Conservation (phyloP, 1,140 invertebrate genomes). For the Brevipalpus yothersi region DNA sequence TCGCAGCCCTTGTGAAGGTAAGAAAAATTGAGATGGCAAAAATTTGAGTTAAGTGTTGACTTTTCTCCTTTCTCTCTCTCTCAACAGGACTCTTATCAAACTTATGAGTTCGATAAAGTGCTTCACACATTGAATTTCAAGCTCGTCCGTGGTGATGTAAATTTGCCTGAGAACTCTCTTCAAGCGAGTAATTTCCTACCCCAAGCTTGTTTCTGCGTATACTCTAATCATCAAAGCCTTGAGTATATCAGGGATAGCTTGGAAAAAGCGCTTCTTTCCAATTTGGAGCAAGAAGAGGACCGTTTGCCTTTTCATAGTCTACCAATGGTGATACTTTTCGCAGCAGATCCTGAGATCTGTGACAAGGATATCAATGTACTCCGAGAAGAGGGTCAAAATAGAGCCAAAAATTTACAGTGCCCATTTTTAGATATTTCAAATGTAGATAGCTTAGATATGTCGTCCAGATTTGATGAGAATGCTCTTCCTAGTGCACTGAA, state of each 20-base stretch:
- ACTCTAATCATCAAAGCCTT: constrained; percentile 66
- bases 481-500: constrained; percentile 45
- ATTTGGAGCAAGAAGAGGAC: constrained; percentile 68
- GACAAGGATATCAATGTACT: constrained; percentile 55
- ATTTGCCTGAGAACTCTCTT: constrained; percentile 34
- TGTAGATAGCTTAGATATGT: constrained; percentile 21
- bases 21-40: constrained; percentile 13
- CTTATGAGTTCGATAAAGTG: constrained; percentile 50
- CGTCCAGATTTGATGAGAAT: constrained; percentile 1
- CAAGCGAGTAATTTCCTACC: constrained; percentile 46
- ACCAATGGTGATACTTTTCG: constrained; percentile 67
- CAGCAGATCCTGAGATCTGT: constrained; percentile 52
- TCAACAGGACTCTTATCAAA: constrained; percentile 2
- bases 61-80: neutral
- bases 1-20: constrained; percentile 47
- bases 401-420: constrained; percentile 64
- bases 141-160: constrained; percentile 60
- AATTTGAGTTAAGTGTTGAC: neutral
- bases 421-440: constrained; percentile 57
- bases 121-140: constrained; percentile 58
- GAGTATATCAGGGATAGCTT: constrained; percentile 73
- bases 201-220: constrained; percentile 42
- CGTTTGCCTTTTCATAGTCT: constrained; percentile 49
- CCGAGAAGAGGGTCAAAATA: constrained; percentile 62
- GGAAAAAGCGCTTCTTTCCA: constrained; percentile 68